Conservation (phyloP, 2,797 vertebrate species). For the Acipenser transmontanus region DNA sequence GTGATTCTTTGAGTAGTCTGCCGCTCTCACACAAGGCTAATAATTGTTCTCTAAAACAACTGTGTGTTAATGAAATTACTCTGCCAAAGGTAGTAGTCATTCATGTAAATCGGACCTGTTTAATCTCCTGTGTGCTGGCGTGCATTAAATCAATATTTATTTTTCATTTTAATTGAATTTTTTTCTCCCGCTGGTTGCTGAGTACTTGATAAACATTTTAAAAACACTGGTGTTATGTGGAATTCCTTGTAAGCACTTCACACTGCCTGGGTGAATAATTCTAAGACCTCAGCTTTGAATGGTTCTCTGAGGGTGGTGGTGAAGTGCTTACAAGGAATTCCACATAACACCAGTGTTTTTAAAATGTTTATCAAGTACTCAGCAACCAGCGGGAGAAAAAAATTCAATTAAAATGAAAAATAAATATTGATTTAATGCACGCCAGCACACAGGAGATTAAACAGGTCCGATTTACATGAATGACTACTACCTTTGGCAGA, state of each 20-base stretch:
- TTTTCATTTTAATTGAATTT: slow-evolving; percentile 29
- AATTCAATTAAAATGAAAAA: slow-evolving; percentile 30
- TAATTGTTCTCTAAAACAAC: slow-evolving; percentile 22
- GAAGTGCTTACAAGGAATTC: slow-evolving; percentile 8
- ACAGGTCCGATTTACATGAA: too few species aligned
- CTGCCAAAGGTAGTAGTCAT: too few species aligned
- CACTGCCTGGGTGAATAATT: neutral
- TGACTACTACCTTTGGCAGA: too few species aligned
- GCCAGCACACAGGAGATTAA: too few species aligned
- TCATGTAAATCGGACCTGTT: too few species aligned
- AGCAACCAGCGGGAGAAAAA: slow-evolving; percentile 28
- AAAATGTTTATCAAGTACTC: slow-evolving; percentile 15
- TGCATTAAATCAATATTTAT: too few species aligned
- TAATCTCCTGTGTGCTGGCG: too few species aligned
- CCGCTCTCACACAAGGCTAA: slow-evolving; percentile 19
- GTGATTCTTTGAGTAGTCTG: slow-evolving; percentile 22
- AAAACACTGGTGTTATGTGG: slow-evolving; percentile 33
- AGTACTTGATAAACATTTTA: slow-evolving; percentile 14
- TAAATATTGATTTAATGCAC: too few species aligned
- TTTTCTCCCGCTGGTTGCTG: slow-evolving; percentile 28
- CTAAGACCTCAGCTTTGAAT: too few species aligned
- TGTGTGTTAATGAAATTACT: too few species aligned
- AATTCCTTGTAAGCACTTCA: slow-evolving; percentile 6
- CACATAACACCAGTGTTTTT: slow-evolving; percentile 33
- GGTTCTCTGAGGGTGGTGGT: too few species aligned